Base-by-base conservation (phyloP, 2,888 invertebrate genomes). In the Monoplex corrugatus region DNA sequence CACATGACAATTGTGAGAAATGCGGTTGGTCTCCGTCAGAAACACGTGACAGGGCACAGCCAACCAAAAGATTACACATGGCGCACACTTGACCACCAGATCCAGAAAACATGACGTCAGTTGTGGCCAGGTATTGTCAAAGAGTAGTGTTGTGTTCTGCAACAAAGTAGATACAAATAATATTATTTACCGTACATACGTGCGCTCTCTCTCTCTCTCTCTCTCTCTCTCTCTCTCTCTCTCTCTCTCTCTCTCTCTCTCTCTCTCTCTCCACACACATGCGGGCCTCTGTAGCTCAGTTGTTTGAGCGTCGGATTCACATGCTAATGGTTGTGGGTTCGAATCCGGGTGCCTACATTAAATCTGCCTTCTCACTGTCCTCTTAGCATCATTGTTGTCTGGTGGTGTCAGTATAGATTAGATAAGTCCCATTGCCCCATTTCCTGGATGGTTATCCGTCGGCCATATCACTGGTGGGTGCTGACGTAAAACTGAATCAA, bases 11-110 rank as follows among this genome's bases (percentile, higher is more conserved):
- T n/a, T 28, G 28, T n/a, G 32, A 0, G 32, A 1, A 32, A 32
- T 32, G 40, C 35, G 72, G 32, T 19, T 86, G n/a, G 68, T 43
- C 72, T 86, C 86, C 44, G 32, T 44, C 44, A 32, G 13, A 44
- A 72, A 72, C 86, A 86, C 72, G 86, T 86, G 86, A 86, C 86
- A 43, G 8, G 86, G 86, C 16, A 86, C 19, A 63, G 35, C 86
- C 86, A 86, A 86, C 86, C 86, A 86, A 44, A 86, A 68, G n/a
- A 86, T 10, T 23, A 72, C 32, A 68, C 86, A 86, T 1, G 86
- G 86, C 23, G 72, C 86, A 16, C 86, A 72, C 86, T 19, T 72
- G 72, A 86, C 86, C 68, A 86, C 68, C 32, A 72, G 43, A 32
- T 68, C 44, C 19, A 86, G n/a, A 19, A 86, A 86, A 23, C 86